A percentile compares a stretch with the other conserved stretches of the same genome.
Conservation (phyloP, 2,113 vertebrate species). For the Panthera leo region DNA sequence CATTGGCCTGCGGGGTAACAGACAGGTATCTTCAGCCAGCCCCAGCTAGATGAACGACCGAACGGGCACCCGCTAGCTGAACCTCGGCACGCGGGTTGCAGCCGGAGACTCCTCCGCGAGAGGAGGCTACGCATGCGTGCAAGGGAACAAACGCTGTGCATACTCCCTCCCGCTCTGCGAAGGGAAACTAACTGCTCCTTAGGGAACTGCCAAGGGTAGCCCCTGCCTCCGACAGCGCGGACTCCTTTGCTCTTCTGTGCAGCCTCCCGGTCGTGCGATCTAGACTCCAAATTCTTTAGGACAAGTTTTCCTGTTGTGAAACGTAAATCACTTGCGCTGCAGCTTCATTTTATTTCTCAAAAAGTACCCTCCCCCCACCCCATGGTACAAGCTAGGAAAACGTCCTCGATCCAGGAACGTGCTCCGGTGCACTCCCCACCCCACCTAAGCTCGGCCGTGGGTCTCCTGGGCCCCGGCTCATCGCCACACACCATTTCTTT, state of each 20-base stretch:
- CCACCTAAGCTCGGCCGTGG: not conserved
- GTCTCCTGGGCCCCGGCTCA: not conserved
- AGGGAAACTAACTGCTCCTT: not conserved
- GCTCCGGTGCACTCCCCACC: not conserved
- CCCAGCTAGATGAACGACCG: rapidly evolving
- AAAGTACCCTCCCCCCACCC: not conserved
- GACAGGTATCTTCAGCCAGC: not conserved
- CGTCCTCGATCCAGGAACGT: not conserved
- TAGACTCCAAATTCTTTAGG: not conserved
- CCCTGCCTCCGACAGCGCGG: not conserved
- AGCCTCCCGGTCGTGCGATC: not conserved
- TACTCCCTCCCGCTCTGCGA: not conserved
- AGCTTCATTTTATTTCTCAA: slow-evolving; percentile 58
- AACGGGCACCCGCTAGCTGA: rapidly evolving
- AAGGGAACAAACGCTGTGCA: rapidly evolving
- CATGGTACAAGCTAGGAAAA: not conserved
- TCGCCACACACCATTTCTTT: not conserved
- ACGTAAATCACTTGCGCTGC: not conserved
- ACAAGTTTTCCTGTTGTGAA: slow-evolving; percentile 15
- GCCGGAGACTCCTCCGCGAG: rapidly evolving
- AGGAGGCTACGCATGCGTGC: not conserved
- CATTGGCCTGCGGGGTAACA: not conserved
- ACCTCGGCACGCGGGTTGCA: rapidly evolving
- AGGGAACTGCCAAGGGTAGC: not conserved
- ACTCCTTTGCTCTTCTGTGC: not conserved